Percentiles rank a stretch among this genome's conserved stretches.
These are phyloP conservation scores for Pelodytes ibericus DNA, from an alignment of 2,797 vertebrate genomes.

Conservation along the genomic window DNA sequence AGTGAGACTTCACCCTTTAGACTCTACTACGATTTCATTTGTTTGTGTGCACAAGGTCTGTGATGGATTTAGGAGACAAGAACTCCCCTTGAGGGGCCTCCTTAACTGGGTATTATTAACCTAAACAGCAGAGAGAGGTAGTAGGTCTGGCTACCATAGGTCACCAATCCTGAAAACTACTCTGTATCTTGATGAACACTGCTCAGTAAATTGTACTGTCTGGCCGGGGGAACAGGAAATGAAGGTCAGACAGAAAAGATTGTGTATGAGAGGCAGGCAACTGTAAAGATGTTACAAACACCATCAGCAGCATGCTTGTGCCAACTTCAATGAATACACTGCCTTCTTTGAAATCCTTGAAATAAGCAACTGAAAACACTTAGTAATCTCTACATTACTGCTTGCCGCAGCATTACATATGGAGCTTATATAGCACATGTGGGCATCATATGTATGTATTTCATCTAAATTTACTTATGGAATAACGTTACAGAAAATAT, in stretches of 20 bases:
- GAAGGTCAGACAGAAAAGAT: slow-evolving; percentile 44
- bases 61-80: slow-evolving; percentile 8
- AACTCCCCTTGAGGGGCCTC: slow-evolving; percentile 20
- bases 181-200: slow-evolving; percentile 30
- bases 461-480: too few relatives aligned
- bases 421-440: too few relatives aligned
- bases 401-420: too few relatives aligned
- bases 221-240: slow-evolving; percentile 44
- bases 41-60: not conserved
- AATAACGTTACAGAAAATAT: too few relatives aligned
- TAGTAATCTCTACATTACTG: too few relatives aligned
- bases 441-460: too few relatives aligned
- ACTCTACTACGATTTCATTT: not conserved
- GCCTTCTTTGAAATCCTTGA: not conserved
- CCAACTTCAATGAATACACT: slow-evolving; percentile 11
- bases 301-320: not conserved
- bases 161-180: slow-evolving; percentile 32
- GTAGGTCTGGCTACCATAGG: slow-evolving; percentile 27
- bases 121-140: slow-evolving; percentile 29
- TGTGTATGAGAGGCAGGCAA: slow-evolving; percentile 31
- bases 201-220: slow-evolving; percentile 36
- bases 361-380: too few relatives aligned
- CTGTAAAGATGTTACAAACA: slow-evolving; percentile 29
- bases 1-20: not conserved
- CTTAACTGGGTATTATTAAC: slow-evolving; percentile 1